These are phyloP conservation scores for Palythoa grandiflora DNA, from an alignment of 92 coral and sea anemone species.

Conservation along the genomic window DNA sequence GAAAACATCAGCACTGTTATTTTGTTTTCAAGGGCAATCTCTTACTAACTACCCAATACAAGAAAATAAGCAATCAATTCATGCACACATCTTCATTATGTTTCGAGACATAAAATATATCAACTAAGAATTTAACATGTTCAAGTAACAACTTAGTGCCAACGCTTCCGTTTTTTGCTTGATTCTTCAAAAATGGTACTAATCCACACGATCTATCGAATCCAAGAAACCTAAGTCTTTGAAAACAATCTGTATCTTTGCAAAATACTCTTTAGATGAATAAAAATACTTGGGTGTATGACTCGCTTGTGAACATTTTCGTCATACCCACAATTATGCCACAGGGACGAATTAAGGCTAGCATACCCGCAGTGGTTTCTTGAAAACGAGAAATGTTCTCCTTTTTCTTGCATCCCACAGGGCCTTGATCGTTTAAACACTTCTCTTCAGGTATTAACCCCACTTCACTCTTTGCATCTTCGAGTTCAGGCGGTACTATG, in stretches of 20 bases:
- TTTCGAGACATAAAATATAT: slow-evolving; percentile 77
- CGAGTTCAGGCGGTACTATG: slow-evolving; percentile 56
- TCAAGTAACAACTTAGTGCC: slow-evolving; percentile 64
- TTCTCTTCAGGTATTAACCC: slow-evolving; percentile 47
- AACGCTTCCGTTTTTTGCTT: slow-evolving; percentile 64
- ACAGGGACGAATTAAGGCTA: slow-evolving; percentile 72
- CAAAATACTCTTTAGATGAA: slow-evolving; percentile 68
- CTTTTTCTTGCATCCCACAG: slow-evolving; percentile 71
- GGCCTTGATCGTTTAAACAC: background rate
- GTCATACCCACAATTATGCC: slow-evolving; percentile 74
- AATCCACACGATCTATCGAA: slow-evolving; percentile 78
- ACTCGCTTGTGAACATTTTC: slow-evolving; percentile 80
- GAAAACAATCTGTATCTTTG: slow-evolving; percentile 33
- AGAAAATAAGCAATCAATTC: background rate
- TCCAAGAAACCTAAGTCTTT: slow-evolving; percentile 62
- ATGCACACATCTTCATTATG: slow-evolving; percentile 76
- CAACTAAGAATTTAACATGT: slow-evolving; percentile 70
- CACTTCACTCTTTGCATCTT: slow-evolving; percentile 40
- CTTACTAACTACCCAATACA: background rate
- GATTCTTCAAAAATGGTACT: slow-evolving; percentile 42
- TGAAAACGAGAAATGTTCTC: slow-evolving; percentile 66
- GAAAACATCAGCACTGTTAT: slow-evolving; percentile 6
- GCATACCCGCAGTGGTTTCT: slow-evolving; percentile 80
- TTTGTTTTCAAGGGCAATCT: slow-evolving; percentile 1
- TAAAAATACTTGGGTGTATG: slow-evolving; percentile 68